These are phyloP conservation scores for Brachypalpus laphriformis DNA, from an alignment of 2,888 invertebrate genomes.

Conservation along the genomic window DNA sequence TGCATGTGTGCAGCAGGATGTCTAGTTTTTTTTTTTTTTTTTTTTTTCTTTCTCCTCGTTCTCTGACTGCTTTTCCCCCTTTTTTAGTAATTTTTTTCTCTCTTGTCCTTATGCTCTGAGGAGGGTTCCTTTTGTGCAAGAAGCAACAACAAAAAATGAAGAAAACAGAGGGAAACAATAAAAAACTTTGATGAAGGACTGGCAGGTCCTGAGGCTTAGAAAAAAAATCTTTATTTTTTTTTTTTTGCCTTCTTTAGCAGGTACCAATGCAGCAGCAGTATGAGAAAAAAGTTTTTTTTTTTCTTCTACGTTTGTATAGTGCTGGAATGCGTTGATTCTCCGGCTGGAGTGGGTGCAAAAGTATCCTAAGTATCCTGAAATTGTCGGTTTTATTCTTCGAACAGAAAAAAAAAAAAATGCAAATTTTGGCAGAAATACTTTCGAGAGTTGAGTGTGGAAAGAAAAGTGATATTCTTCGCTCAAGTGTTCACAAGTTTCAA, in stretches of 20 bases:
- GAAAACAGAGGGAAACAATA: slow-evolving; percentile 64
- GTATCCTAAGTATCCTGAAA: slow-evolving; percentile 56
- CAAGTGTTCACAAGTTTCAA: slow-evolving; percentile 68
- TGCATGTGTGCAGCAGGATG: slow-evolving; percentile 74
- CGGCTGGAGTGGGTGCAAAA: slow-evolving; percentile 64
- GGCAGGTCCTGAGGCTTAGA: slow-evolving; percentile 71
- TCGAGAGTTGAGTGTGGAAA: slow-evolving; percentile 8
- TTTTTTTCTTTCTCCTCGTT: slow-evolving; percentile 39
- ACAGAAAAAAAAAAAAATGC: slow-evolving; percentile 33
- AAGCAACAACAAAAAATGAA: slow-evolving; percentile 15
- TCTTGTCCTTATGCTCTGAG: slow-evolving; percentile 41
- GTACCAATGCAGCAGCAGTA: slow-evolving; percentile 58
- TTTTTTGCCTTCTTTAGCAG: slow-evolving; percentile 68
- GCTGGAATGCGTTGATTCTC: slow-evolving; percentile 41
- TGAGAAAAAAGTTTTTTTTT: slow-evolving; percentile 40
- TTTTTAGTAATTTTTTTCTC: slow-evolving; percentile 45
- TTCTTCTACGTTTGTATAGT: too few species aligned
- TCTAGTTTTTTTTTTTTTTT: slow-evolving; percentile 45
- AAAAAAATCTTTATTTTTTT: slow-evolving; percentile 44
- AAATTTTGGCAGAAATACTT: slow-evolving; percentile 56
- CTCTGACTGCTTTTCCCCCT: slow-evolving; percentile 45
- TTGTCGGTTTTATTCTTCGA: slow-evolving; percentile 28
- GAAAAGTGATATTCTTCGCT: slow-evolving; percentile 15
- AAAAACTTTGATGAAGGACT: slow-evolving; percentile 72
- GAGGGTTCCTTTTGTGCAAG: slow-evolving; percentile 61